Conservation (phyloP, 2,797 vertebrate genomes). For the Sphaeramia orbicularis region DNA sequence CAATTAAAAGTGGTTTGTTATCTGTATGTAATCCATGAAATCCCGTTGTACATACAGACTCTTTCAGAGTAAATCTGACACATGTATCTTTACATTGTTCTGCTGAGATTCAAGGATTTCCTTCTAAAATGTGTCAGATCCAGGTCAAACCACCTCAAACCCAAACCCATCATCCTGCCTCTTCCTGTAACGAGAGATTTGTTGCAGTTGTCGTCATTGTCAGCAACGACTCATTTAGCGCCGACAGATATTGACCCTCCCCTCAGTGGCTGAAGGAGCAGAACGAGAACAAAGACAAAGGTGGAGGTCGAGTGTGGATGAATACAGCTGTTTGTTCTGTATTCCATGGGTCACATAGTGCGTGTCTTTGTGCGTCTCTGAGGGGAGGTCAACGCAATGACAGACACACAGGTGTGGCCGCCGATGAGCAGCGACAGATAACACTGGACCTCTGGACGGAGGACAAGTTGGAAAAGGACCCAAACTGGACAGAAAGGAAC, state of each 20-base stretch:
- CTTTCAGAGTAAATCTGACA: constrained; percentile 40
- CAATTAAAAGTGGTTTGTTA: too few relatives aligned
- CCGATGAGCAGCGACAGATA: constrained; percentile 58
- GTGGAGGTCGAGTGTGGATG: constrained; percentile 51
- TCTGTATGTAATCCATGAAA: too few relatives aligned
- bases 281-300: constrained; percentile 22
- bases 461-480: background rate
- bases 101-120: constrained; percentile 46
- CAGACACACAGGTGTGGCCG: constrained; percentile 75
- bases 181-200: constrained; percentile 69
- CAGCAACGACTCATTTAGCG: constrained; percentile 53
- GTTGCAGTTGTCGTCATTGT: constrained; percentile 65
- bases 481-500: background rate
- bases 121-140: constrained; percentile 57
- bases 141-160: constrained; percentile 56
- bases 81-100: constrained; percentile 39
- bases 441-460: constrained; percentile 41
- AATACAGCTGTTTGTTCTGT: constrained; percentile 74
- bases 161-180: constrained; percentile 32
- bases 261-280: constrained; percentile 12
- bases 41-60: too few relatives aligned
- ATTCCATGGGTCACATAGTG: constrained; percentile 53
- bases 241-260: constrained; percentile 49
- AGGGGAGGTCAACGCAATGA: constrained; percentile 59
- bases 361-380: constrained; percentile 58